Evolutionary conservation across 2,797 vertebrate genomes (phyloP).

Genomic region (Petrocephalus sullivani): DNA sequence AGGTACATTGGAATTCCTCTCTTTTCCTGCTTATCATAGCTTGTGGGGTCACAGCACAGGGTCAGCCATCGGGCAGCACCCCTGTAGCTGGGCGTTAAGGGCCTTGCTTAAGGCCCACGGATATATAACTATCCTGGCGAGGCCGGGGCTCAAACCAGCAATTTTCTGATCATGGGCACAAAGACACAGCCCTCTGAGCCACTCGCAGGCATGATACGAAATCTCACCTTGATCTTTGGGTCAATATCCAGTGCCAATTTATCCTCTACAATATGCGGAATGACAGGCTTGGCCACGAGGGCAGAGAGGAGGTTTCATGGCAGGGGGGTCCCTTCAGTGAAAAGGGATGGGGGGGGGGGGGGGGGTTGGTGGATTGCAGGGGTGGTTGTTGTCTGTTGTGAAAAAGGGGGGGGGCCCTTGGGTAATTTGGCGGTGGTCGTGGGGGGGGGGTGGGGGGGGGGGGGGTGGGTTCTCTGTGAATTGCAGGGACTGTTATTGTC

Average conservation of each 20-base stretch:
- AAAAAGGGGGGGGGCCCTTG: not conserved
- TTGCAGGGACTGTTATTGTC: not conserved
- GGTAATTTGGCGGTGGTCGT: too few relatives aligned
- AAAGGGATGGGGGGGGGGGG: not conserved
- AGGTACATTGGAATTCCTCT: not conserved
- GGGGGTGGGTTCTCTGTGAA: too few relatives aligned
- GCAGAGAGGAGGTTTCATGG: not conserved
- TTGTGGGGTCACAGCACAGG: not conserved
- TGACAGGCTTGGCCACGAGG: not conserved
- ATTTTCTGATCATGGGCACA: not conserved
- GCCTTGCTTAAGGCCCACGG: not conserved
- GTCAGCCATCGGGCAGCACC: not conserved
- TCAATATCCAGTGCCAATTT: not conserved
- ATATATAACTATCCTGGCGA: not conserved
- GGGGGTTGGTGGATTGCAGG: too few relatives aligned
- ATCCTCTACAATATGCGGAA: not conserved
- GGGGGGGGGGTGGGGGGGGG: too few relatives aligned
- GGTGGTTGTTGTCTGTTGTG: not conserved
- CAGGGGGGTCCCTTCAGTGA: not conserved
- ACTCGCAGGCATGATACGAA: not conserved
- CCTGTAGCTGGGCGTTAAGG: not conserved
- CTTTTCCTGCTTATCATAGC: not conserved
- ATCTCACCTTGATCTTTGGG: not conserved
- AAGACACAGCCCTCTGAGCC: not conserved
- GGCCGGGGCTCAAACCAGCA: not conserved